phyloP scores from a whole-genome alignment of 2,113 vertebrate genomes.

The Suncus etruscus region DNA sequence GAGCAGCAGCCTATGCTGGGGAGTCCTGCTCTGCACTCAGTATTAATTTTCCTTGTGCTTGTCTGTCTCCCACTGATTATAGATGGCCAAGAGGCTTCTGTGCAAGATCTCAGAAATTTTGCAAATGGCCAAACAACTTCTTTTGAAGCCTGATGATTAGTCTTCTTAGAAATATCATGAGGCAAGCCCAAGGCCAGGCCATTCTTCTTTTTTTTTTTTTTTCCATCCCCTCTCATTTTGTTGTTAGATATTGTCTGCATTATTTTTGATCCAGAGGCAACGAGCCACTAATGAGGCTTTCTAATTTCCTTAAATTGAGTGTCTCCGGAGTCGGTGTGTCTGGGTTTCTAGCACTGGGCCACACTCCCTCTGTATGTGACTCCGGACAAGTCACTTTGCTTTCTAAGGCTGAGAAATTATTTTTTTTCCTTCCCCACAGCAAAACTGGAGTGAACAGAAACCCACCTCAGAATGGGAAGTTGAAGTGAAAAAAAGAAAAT shows the following conservation, averaged over 20 bases:
- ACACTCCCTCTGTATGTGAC: neutral
- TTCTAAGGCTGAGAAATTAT: neutral
- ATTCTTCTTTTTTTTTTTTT: neutral
- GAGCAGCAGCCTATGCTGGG: neutral
- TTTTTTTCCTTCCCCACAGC: neutral
- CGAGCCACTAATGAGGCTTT: slow-evolving; percentile 43
- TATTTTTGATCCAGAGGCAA: slow-evolving; percentile 57
- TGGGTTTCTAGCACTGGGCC: slow-evolving; percentile 35
- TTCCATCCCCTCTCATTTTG: neutral
- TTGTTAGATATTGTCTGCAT: slow-evolving; percentile 40
- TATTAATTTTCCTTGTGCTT: neutral
- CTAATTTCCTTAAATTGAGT: slow-evolving; percentile 37
- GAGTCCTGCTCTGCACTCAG: neutral
- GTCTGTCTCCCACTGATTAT: neutral
- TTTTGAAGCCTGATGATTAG: slow-evolving; percentile 59
- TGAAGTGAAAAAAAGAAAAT: neutral
- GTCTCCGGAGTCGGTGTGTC: slow-evolving; percentile 53
- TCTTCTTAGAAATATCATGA: slow-evolving; percentile 20
- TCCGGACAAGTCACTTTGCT: slow-evolving; percentile 39
- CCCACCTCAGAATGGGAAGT: neutral
- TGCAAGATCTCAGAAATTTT: slow-evolving; percentile 51
- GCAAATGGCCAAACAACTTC: neutral
- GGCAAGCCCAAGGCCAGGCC: slow-evolving; percentile 18
- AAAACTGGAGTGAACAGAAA: slow-evolving; percentile 29
- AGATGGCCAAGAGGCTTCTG: slow-evolving; percentile 19